These are phyloP conservation scores for Aspidiotus destructor DNA, from an alignment of 2,888 invertebrate species.

Conservation along the genomic window DNA sequence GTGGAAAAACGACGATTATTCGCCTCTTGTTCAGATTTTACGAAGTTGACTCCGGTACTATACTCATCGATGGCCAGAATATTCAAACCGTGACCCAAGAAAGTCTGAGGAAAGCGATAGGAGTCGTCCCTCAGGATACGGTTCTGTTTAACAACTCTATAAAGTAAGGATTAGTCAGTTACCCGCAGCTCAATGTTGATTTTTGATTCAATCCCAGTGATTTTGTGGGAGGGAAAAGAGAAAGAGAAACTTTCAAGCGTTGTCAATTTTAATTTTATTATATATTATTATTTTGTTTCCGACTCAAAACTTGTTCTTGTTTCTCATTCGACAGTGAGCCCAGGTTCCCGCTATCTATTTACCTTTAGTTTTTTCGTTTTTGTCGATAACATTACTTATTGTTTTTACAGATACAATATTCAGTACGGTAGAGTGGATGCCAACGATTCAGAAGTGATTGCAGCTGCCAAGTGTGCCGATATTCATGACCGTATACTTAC, in stretches of 20 bases:
- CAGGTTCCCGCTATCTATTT: no score
- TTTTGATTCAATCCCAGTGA: no score
- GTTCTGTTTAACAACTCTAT: constrained; percentile 90
- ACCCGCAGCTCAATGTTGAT: no score
- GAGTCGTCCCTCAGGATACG: constrained; percentile 95
- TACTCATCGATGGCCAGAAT: constrained; percentile 82
- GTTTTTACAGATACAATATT: constrained; percentile 67
- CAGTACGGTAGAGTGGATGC: constrained; percentile 79
- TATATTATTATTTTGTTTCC: no score
- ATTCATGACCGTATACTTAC: constrained; percentile 83
- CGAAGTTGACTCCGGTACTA: constrained; percentile 79
- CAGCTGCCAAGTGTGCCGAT: constrained; percentile 84
- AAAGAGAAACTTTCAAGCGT: no score
- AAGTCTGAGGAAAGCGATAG: constrained; percentile 73
- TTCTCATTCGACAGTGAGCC: no score
- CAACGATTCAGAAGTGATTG: constrained; percentile 67
- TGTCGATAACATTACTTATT: background rate
- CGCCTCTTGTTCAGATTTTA: constrained; percentile 91
- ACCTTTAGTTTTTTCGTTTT: constrained; percentile 1
- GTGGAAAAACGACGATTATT: constrained; percentile 93
- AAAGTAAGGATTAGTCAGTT: constrained; percentile 46
- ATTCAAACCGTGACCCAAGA: constrained; percentile 74
- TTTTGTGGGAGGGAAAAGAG: no score
- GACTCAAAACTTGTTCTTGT: no score
- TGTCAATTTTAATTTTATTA: no score